Percentiles rank a stretch among this genome's conserved stretches.
Evolutionary conservation across 2,888 invertebrate genomes (phyloP).

Genomic region (Galerucella pusilla): DNA sequence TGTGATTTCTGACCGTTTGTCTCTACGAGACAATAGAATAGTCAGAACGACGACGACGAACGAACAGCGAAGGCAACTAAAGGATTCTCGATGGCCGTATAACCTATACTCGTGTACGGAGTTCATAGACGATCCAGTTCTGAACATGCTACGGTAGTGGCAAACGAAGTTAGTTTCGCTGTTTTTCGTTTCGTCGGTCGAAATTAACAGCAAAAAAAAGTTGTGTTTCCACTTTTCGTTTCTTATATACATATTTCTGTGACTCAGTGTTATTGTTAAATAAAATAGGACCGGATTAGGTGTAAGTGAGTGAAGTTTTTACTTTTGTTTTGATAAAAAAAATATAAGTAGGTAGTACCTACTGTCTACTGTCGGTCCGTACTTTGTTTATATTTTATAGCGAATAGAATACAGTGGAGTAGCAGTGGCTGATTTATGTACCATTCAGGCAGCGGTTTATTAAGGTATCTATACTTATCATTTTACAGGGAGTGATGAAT

Average conservation of each 20-base stretch:
- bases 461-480: not conserved
- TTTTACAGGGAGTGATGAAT: not conserved
- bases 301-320: slow-evolving; percentile 2
- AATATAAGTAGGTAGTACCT: not conserved
- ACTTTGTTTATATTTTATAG: not conserved
- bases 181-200: slow-evolving; percentile 31
- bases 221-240: slow-evolving; percentile 7
- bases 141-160: slow-evolving; percentile 36
- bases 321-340: not conserved
- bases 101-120: slow-evolving; percentile 16
- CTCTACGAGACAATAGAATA: not conserved
- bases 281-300: not conserved
- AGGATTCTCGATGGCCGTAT: slow-evolving; percentile 35
- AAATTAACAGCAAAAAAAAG: slow-evolving; percentile 27
- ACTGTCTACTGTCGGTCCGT: not conserved
- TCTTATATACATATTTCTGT: not conserved
- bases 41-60: not conserved
- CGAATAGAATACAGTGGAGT: not conserved
- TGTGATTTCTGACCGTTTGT: slow-evolving; percentile 23
- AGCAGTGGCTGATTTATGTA: not conserved
- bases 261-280: not conserved
- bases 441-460: not conserved
- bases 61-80: slow-evolving; percentile 29
- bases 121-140: slow-evolving; percentile 36
- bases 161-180: slow-evolving; percentile 17